Evolutionary conservation across 1,140 invertebrate species (phyloP).

Genomic region (Pinna nobilis): DNA sequence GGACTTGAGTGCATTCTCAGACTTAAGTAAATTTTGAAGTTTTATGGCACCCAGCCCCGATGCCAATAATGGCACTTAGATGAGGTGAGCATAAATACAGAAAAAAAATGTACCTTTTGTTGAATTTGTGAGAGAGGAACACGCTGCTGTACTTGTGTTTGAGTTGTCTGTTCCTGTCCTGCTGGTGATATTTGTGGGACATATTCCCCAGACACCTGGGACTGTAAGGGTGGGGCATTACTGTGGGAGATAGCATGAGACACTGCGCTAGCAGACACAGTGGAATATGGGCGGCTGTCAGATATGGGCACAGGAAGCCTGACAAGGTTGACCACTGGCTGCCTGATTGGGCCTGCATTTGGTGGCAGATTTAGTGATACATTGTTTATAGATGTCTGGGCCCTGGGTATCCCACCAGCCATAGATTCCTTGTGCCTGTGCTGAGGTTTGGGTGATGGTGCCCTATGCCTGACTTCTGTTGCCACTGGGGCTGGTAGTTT

Average conservation of each 20-base stretch:
- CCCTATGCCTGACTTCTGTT: neutral
- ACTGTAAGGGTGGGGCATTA: neutral
- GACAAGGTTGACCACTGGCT: slow-evolving; percentile 35
- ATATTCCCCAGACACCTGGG: slow-evolving; percentile 7
- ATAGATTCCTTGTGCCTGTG: slow-evolving; percentile 40
- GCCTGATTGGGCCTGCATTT: slow-evolving; percentile 27
- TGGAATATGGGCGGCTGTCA: neutral
- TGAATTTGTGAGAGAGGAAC: neutral
- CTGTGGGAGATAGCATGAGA: neutral
- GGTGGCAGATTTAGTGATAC: slow-evolving; percentile 18
- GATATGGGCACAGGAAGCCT: neutral
- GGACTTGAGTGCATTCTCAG: too few species aligned
- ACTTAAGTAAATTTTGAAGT: too few species aligned
- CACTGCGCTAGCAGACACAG: neutral
- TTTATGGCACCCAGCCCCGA: too few species aligned
- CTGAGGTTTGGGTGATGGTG: slow-evolving; percentile 41
- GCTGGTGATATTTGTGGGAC: slow-evolving; percentile 10
- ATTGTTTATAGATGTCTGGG: slow-evolving; percentile 1
- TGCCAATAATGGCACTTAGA: too few species aligned
- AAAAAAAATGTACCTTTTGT: neutral
- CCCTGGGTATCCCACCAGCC: neutral
- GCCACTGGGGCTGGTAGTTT: slow-evolving; percentile 9
- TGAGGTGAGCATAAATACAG: too few species aligned
- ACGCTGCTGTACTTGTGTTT: neutral
- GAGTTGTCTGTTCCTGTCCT: slow-evolving; percentile 1